Conservation (phyloP, 2,113 vertebrate species). For the Sylvilagus bachmani region DNA sequence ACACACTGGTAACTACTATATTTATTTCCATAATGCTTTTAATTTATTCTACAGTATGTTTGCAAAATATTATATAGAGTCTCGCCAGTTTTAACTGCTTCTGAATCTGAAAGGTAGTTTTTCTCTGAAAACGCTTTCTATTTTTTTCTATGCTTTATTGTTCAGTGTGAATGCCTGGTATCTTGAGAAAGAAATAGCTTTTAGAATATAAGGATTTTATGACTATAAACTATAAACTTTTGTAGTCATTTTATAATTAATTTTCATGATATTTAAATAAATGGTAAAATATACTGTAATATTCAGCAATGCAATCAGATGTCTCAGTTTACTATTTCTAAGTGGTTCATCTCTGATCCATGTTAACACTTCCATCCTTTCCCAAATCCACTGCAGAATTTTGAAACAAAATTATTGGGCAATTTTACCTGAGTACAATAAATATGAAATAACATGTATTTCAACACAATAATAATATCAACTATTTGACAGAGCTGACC, state of each 20-base stretch:
- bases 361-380: background rate
- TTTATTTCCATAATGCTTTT: background rate
- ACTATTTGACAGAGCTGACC: background rate
- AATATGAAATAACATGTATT: background rate
- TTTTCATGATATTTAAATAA: background rate
- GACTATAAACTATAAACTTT: background rate
- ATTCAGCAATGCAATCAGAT: background rate
- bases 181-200: background rate
- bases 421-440: constrained; percentile 19
- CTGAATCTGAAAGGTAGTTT: background rate
- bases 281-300: background rate
- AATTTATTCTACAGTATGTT: background rate
- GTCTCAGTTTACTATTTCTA: background rate
- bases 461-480: background rate
- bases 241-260: constrained; percentile 36
- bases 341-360: background rate
- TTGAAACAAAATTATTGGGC: background rate
- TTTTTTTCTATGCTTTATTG: constrained; percentile 28
- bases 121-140: background rate
- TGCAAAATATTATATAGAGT: background rate
- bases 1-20: too few species aligned
- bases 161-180: background rate
- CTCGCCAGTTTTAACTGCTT: background rate
- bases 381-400: background rate
- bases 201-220: constrained; percentile 16